Base-by-base conservation (phyloP, 2,888 invertebrate species). In the Seira musarum region DNA sequence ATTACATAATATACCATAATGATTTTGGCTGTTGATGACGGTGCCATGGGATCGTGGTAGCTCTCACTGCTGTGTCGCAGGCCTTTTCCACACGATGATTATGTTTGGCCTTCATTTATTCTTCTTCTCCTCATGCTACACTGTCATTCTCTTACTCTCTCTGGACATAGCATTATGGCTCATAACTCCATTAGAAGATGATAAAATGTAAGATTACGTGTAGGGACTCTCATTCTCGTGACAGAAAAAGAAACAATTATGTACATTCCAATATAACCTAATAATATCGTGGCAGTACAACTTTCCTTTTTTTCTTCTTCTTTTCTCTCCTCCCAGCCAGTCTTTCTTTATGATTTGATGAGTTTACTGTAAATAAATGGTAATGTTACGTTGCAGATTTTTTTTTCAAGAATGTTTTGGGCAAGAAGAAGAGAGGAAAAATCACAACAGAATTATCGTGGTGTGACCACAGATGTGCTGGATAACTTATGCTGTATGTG, bases 111-210 rank as follows among this genome's bases (percentile, higher is more conserved):
- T 49, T 49, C 49, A 49, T 49, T 49, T 61, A 21, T 61, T 61
- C 61, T 17, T 68, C 17, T 68, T 3, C 49, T 49, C 49, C 17
- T n/a, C 49, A n/a, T 13, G 49, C 49, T 13, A 49, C 19, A 65
- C 64, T 25, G 60, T 49, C 49, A n/a, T 49, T 49, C 49, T 49
- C 49, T 49, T 49, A 8, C 49, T 49, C 49, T 49, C 49, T 49
- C 49, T 74, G 70, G 82, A 75, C 84, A 84, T 83, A 83, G 75
- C 82, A 81, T 85, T 84, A 84, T 80, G 81, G 87, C 84, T 87
- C 84, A 85, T 85, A 85, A 86, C 84, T 87, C 85, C 83, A 86
- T 86, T 86, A 85, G 84, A 82, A 83, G 86, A 86, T 86, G 85
- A 85, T 86, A 82, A 84, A 84, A 84, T 84, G 81, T 70, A 73